These are phyloP conservation scores for Limnephilus auricula DNA, from an alignment of 2,888 invertebrate genomes.

Conservation along the genomic window DNA sequence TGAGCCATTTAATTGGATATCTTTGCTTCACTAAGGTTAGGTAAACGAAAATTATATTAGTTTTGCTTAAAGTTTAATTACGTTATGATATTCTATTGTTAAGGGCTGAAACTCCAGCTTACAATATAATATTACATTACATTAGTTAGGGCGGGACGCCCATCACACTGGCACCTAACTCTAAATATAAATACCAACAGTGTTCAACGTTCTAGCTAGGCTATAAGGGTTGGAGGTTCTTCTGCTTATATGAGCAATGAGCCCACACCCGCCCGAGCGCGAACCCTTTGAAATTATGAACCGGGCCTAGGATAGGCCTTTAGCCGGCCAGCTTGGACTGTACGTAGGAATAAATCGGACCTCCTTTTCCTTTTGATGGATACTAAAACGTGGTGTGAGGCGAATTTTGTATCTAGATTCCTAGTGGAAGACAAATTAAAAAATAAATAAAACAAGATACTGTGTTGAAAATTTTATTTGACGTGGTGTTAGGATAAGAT, in stretches of 20 bases:
- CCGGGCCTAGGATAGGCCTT: background rate
- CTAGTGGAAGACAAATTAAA: background rate
- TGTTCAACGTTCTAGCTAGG: background rate
- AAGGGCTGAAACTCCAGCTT: background rate
- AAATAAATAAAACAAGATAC: background rate
- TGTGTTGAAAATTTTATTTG: too few species aligned
- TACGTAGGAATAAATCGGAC: background rate
- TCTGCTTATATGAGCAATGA: constrained; percentile 42
- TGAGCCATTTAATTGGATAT: background rate
- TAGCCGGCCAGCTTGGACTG: background rate
- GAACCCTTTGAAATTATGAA: constrained; percentile 44
- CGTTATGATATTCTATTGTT: background rate
- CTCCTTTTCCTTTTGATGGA: background rate
- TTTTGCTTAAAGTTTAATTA: background rate
- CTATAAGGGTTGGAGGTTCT: background rate
- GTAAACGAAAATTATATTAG: background rate
- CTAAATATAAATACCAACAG: background rate
- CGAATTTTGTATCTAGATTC: background rate
- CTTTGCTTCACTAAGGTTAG: background rate
- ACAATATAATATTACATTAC: background rate
- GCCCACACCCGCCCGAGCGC: constrained; percentile 17
- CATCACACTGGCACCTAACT: background rate
- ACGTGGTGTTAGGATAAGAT: background rate
- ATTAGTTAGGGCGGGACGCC: background rate
- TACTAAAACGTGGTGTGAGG: background rate